Evolutionary conservation across 2,113 vertebrate species (phyloP), one percentile per base, ranked within the genome.

Genomic region (Tachuris rubrigastra): DNA sequence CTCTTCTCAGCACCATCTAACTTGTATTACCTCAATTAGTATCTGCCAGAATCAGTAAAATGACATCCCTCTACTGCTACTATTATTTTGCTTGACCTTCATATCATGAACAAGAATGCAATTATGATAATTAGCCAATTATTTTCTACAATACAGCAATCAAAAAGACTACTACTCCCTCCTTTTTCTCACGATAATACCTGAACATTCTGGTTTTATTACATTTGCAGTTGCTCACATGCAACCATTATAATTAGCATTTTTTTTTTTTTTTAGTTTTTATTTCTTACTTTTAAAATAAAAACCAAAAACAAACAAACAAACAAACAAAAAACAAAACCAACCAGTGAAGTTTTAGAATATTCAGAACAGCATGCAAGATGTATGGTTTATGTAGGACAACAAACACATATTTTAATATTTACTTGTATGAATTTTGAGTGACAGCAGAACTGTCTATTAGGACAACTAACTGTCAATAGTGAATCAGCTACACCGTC

Each of bases 101-200:
- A 55, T 74, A 74, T 39, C 68, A 83, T 65, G 90, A 96, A 95
- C 55, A 95, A 11, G 30, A 97, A 93, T 18, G 58, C 19, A 91
- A 95, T 91, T 89, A 78, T 79, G 67, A 53, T 73, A 87, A 95
- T 67, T 58, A 95, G 79, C 60, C 68, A 82, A 93, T 84, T 96
- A 84, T 90, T 96, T 92, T 77, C 75, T 35, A 68, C 46, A 89
- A 60, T 80, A 85, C 6, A 82, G 24, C 55, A 91, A 88, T 62
- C 35, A 86, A 76, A 78, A 78, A 90, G 25, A 71, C 41, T 66
- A 90, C 15, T 5, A 71, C 4, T 75, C 19, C 16, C 21, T 83
- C 58, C 68, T 9, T 90, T 49, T 94, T 72, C 89, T 96, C 58
- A 90, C 56, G 50, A 65, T 55, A 95, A 92, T 53, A 95, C 49